Conservation (phyloP, 2,888 invertebrate species). For the Troides oblongomaculatus region DNA sequence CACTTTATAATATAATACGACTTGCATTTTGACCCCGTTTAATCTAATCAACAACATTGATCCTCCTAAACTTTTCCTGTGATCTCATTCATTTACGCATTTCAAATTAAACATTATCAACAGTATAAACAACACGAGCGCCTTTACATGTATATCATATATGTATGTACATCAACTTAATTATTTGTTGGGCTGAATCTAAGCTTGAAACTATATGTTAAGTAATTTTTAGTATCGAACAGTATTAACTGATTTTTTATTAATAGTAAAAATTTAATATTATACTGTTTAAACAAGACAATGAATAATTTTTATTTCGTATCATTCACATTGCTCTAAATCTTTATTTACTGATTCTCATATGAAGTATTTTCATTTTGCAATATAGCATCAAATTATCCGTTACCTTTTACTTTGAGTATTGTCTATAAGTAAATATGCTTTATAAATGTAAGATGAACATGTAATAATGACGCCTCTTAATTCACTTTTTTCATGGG, state of each 20-base stretch:
- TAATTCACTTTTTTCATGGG: background rate
- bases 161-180: too few relatives aligned
- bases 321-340: background rate
- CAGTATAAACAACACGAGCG: background rate
- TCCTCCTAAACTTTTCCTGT: slow-evolving; percentile 67
- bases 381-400: background rate
- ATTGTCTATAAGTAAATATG: background rate
- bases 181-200: too few relatives aligned
- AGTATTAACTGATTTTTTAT: too few relatives aligned
- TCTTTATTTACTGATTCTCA: background rate
- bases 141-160: background rate
- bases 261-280: too few relatives aligned
- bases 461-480: background rate
- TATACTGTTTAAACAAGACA: too few relatives aligned
- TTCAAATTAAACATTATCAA: slow-evolving; percentile 30
- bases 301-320: too few relatives aligned
- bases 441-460: background rate
- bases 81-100: slow-evolving; percentile 63
- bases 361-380: background rate
- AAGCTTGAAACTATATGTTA: too few relatives aligned
- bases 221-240: too few relatives aligned
- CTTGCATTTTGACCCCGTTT: slow-evolving; percentile 49
- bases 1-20: slow-evolving; percentile 50
- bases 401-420: background rate
- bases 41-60: slow-evolving; percentile 63